A percentile compares a stretch with the other conserved stretches of the same genome.
Evolutionary conservation across 2,113 vertebrate species (phyloP).

Genomic region (Cynoglossus semilaevis): DNA sequence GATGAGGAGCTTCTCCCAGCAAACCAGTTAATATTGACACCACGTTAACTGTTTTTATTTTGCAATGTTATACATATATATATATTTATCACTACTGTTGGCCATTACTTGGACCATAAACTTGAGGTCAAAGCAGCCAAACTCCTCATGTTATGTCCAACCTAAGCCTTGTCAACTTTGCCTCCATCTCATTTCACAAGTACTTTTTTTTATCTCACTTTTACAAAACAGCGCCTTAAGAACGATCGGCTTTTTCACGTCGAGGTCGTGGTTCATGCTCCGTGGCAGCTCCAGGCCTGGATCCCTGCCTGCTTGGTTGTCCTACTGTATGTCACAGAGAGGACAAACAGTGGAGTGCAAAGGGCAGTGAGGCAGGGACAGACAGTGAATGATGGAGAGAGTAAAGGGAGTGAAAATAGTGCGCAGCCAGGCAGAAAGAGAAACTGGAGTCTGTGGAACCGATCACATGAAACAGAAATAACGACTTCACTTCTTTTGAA

Average conservation of each 20-base stretch:
- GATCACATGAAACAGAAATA: conserved; percentile 28
- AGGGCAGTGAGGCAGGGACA: conserved; percentile 12
- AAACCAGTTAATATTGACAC: no score
- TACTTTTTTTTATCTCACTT: conserved; percentile 17
- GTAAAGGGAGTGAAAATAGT: conserved; percentile 27
- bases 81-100: no score
- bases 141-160: no score
- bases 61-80: no score
- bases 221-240: conserved; percentile 26
- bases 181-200: no score
- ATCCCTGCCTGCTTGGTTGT: conserved; percentile 5
- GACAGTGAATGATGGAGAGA: conserved; percentile 36
- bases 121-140: no score
- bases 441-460: conserved; percentile 6
- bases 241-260: conserved; percentile 37
- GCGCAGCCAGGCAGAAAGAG: conserved; percentile 16
- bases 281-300: conserved; percentile 11
- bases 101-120: no score
- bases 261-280: conserved; percentile 49
- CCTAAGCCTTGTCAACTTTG: no score
- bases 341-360: conserved; percentile 32
- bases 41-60: no score
- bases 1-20: no score
- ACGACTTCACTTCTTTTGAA: conserved; percentile 14
- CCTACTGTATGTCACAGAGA: conserved; percentile 24